Evolutionary conservation across 2,888 invertebrate genomes (phyloP).

Genomic region (Campoletis raptor): DNA sequence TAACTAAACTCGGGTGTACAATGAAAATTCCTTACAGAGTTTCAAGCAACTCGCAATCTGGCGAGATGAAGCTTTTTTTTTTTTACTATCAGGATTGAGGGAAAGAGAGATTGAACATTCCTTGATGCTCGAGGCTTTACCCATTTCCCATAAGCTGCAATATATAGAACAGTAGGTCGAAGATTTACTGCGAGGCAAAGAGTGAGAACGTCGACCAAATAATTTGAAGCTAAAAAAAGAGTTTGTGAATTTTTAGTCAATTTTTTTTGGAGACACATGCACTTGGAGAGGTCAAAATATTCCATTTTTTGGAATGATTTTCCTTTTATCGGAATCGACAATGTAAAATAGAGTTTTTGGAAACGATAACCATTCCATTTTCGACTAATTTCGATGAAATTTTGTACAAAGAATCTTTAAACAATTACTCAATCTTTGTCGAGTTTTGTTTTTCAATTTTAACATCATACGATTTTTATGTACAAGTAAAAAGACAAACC

Average conservation of each 20-base stretch:
- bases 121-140: background rate
- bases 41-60: constrained; percentile 18
- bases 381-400: background rate
- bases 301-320: no score
- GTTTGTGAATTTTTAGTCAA: background rate
- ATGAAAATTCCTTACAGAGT: constrained; percentile 47
- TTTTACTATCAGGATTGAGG: background rate
- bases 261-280: background rate
- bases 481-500: no score
- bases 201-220: background rate
- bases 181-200: background rate
- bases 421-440: no score
- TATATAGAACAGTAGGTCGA: background rate
- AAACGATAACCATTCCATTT: background rate
- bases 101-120: constrained; percentile 19
- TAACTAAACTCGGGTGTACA: constrained; percentile 27
- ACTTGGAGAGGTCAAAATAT: no score
- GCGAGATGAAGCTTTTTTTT: constrained; percentile 38
- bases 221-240: background rate
- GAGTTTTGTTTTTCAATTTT: background rate
- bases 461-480: background rate
- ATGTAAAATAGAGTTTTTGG: background rate
- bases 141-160: constrained; percentile 21
- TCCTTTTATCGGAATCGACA: no score
- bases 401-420: no score